Evolutionary conservation across 2,113 vertebrate species (phyloP), one percentile per base, ranked within the genome.

Genomic region (Gymnocephalus cernua): DNA sequence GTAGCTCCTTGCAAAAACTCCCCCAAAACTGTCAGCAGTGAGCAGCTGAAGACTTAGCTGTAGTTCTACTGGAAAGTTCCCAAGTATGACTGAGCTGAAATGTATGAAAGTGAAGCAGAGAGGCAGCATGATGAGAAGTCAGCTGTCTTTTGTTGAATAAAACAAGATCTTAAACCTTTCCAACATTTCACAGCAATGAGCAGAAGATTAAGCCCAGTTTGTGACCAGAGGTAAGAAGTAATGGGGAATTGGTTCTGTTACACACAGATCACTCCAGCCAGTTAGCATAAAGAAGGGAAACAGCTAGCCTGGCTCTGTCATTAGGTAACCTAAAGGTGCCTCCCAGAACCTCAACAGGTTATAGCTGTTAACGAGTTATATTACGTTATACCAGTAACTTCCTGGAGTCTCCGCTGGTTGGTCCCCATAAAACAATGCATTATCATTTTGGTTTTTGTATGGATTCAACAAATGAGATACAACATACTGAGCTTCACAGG

Each of bases 11-110:
- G 51, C 74, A 86, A 80, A 82, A 83, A 68, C 58, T 11, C 19
- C 9, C 41, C 21, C 14, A 79, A 83, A 71, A 73, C 48, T 27
- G n/a, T 62, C 62, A 65, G 68, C 18, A 14, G 71, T 41, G 73
- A 59, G 25, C 35, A 57, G 65, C 73, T 76, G 35, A 78, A 73
- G 66, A 72, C 73, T 86, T 54, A 80, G 61, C 64, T 70, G 56
- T 11, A 80, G 53, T 67, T 70, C 51, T 13, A 56, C 70, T 90
- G 89, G 83, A 91, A 75, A 51, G 35, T 75, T 72, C 47, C 80
- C 89, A 88, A 89, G 72, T 41, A 65, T 72, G 79, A 68, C 77
- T 57, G 64, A 67, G 61, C 2, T 76, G 62, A 82, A 82, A 88
- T 82, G 68, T 58, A 77, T 65, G 69, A 84, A 84, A 74, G 63